Evolutionary conservation across 2,113 vertebrate genomes (phyloP).

Genomic region (Salvator merianae): DNA sequence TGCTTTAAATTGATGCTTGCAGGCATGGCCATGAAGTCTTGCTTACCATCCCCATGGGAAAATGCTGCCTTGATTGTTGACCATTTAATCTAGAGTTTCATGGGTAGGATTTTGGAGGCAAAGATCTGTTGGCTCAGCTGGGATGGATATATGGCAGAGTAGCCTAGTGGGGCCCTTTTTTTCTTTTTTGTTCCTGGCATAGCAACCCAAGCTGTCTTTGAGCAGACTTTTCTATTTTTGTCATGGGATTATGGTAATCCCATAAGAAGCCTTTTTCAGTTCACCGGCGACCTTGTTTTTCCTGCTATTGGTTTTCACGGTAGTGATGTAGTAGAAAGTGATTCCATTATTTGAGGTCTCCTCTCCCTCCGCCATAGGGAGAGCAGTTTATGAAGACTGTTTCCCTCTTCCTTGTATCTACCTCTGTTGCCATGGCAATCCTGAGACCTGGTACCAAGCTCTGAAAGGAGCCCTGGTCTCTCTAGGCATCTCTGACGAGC

Average conservation of each 20-base stretch:
- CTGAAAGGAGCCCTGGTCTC: not conserved
- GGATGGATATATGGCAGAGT: not conserved
- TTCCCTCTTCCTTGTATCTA: not conserved
- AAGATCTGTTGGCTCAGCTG: not conserved
- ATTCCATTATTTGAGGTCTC: not conserved
- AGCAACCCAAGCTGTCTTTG: not conserved
- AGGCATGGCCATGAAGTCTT: not conserved
- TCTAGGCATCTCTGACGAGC: not conserved
- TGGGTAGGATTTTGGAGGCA: too few relatives aligned
- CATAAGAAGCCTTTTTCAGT: constrained; percentile 8
- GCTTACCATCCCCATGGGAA: not conserved
- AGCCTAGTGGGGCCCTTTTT: not conserved
- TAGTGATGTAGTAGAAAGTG: not conserved
- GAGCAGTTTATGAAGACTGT: not conserved
- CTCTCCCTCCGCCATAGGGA: not conserved
- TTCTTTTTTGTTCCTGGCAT: not conserved
- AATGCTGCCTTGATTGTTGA: not conserved
- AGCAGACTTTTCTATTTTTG: constrained; percentile 15
- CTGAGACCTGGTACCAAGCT: not conserved
- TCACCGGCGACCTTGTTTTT: not conserved
- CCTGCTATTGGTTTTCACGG: not conserved
- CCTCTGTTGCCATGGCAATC: not conserved
- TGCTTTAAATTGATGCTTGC: not conserved
- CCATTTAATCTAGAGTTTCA: too few relatives aligned
- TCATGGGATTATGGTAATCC: constrained; percentile 31